Conservation (phyloP, 1,140 invertebrate genomes). For the Macrosteles quadrilineatus region DNA sequence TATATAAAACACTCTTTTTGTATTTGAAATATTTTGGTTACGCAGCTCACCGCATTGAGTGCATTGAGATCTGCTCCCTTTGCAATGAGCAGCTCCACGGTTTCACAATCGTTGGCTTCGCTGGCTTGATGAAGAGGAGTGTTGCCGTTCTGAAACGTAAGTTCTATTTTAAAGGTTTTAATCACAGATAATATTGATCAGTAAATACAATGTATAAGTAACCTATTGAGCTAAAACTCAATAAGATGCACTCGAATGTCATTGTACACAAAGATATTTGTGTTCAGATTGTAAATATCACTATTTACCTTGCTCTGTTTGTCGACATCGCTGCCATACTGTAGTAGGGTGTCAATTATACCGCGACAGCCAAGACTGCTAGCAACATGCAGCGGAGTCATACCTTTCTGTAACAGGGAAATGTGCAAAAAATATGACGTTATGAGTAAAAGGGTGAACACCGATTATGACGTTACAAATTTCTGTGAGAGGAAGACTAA, state of each 20-base stretch:
- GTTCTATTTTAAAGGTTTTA: too few species aligned
- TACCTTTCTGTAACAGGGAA: conserved; percentile 61
- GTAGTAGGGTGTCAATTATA: conserved; percentile 68
- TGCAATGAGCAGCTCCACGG: conserved; percentile 68
- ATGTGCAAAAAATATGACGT: conserved; percentile 29
- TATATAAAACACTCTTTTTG: too few species aligned
- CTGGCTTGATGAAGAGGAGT: conserved; percentile 76
- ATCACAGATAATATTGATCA: too few species aligned
- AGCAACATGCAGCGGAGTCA: conserved; percentile 72
- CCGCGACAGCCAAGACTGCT: conserved; percentile 71
- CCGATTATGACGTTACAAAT: too few species aligned
- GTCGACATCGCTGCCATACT: conserved; percentile 66
- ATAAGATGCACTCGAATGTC: too few species aligned
- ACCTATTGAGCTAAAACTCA: too few species aligned
- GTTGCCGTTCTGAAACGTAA: conserved; percentile 65
- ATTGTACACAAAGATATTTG: too few species aligned
- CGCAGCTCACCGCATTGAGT: conserved; percentile 63
- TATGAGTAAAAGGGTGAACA: neutral
- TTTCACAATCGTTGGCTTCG: conserved; percentile 67
- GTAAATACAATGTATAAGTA: too few species aligned
- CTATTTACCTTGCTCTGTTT: conserved; percentile 71
- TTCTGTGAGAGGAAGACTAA: too few species aligned
- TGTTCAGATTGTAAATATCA: too few species aligned
- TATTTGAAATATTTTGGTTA: too few species aligned
- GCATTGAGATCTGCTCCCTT: conserved; percentile 70